phyloP scores from a whole-genome alignment of 2,888 invertebrate species.

The Creontiades dilutus region DNA sequence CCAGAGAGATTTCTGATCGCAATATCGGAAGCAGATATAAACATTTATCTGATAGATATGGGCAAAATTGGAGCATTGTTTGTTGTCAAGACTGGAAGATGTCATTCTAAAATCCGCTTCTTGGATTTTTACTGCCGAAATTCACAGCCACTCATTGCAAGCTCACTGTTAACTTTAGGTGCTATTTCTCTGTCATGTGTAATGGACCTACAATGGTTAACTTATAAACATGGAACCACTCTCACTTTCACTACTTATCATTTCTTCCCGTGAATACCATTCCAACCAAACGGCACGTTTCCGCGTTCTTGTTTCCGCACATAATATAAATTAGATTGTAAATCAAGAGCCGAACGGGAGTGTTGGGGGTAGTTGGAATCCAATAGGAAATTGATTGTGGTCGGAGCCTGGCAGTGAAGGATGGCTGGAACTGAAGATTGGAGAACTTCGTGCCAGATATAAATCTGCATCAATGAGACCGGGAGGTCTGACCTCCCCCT shows the following conservation, averaged over 20 bases:
- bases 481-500: neutral
- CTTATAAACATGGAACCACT: neutral
- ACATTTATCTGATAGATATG: too few species aligned
- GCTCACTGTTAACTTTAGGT: neutral
- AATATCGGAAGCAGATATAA: too few species aligned
- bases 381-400: slow-evolving; percentile 42
- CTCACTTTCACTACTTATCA: neutral
- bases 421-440: slow-evolving; percentile 28
- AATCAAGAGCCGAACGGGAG: slow-evolving; percentile 9
- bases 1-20: too few species aligned
- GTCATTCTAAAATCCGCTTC: too few species aligned
- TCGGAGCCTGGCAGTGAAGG: slow-evolving; percentile 30
- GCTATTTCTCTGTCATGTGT: neutral
- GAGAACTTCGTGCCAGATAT: slow-evolving; percentile 42
- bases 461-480: slow-evolving; percentile 39
- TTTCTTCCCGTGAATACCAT: neutral
- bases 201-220: neutral
- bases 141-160: neutral
- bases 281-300: neutral
- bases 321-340: slow-evolving; percentile 39
- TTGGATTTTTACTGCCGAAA: too few species aligned
- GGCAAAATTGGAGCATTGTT: too few species aligned
- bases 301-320: slow-evolving; percentile 12
- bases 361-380: slow-evolving; percentile 19
- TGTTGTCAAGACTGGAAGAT: too few species aligned